These are phyloP conservation scores for Anoplophora glabripennis DNA, from an alignment of 1,140 invertebrate species.

Conservation along the genomic window DNA sequence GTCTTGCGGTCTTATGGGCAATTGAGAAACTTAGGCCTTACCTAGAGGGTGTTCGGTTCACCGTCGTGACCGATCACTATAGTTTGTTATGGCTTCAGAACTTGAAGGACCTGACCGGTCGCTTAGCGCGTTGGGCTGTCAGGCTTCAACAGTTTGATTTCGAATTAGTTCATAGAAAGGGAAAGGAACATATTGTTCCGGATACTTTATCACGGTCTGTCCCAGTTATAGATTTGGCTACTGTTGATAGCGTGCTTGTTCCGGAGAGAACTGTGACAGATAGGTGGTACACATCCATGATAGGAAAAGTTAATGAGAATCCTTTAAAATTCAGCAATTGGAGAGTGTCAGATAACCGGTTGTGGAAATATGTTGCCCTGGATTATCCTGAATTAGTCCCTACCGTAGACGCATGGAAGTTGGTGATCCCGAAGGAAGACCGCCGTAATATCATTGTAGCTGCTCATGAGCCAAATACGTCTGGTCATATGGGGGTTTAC, in stretches of 20 bases:
- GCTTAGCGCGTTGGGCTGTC: conserved; percentile 12
- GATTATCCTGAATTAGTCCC: not conserved
- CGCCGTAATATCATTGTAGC: conserved; percentile 7
- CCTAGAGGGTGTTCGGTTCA: conserved; percentile 49
- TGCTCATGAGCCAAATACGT: conserved; percentile 10
- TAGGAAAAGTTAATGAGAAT: not conserved
- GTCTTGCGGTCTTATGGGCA: conserved; percentile 48
- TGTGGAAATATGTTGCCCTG: conserved; percentile 4
- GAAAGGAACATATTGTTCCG: not conserved
- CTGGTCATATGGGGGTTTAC: conserved; percentile 33
- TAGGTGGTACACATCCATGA: conserved; percentile 7
- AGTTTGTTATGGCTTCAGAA: conserved; percentile 10
- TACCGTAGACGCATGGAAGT: conserved; percentile 15
- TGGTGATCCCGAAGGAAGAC: conserved; percentile 20
- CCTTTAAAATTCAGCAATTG: not conserved
- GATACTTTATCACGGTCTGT: too few relatives aligned
- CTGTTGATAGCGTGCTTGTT: too few relatives aligned
- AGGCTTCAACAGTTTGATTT: conserved; percentile 6
- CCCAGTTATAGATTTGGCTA: too few relatives aligned
- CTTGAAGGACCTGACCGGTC: conserved; percentile 8
- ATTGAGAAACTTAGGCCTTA: conserved; percentile 49
- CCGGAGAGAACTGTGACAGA: not conserved
- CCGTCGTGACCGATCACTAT: conserved; percentile 45
- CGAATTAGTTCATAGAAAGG: conserved; percentile 5
- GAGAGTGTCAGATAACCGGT: not conserved